A percentile compares a stretch with the other conserved stretches of the same genome.
phyloP scores from a whole-genome alignment of 2,113 vertebrate species.

The Limanda limanda region DNA sequence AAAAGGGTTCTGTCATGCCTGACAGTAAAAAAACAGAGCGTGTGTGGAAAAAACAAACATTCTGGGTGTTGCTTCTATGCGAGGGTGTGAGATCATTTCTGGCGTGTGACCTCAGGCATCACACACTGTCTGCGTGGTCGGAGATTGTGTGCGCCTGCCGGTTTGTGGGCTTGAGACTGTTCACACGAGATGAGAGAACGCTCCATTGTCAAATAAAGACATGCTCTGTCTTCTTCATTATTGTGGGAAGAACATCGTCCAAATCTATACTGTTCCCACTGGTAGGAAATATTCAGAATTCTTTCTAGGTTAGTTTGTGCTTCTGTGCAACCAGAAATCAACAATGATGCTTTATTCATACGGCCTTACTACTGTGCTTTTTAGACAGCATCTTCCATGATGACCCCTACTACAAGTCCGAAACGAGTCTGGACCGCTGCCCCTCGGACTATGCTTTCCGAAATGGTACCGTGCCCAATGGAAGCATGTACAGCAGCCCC shows the following conservation, averaged over 20 bases:
- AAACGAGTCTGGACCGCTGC: constrained; percentile 91
- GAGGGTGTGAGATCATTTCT: constrained; percentile 68
- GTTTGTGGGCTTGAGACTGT: constrained; percentile 40
- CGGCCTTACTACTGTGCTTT: neutral
- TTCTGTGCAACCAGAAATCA: constrained; percentile 10
- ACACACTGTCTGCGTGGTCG: constrained; percentile 26
- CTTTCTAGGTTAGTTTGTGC: neutral
- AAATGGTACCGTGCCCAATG: constrained; percentile 92
- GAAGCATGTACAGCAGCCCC: constrained; percentile 94
- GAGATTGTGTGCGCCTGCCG: constrained; percentile 35
- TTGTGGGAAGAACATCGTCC: constrained; percentile 28
- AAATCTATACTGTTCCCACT: neutral
- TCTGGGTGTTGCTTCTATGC: constrained; percentile 59
- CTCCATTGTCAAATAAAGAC: constrained; percentile 26
- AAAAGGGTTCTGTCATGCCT: constrained; percentile 34
- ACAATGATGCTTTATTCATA: neutral
- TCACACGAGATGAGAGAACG: constrained; percentile 49
- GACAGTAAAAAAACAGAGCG: constrained; percentile 55
- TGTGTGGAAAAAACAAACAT: constrained; percentile 47
- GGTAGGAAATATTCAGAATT: neutral
- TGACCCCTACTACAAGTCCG: constrained; percentile 93
- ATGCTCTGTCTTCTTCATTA: constrained; percentile 16
- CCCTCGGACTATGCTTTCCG: constrained; percentile 86
- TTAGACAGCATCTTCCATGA: constrained; percentile 96
- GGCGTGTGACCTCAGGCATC: constrained; percentile 65